phyloP scores from a whole-genome alignment of 2,888 invertebrate species.

The Smittia aterrima region DNA sequence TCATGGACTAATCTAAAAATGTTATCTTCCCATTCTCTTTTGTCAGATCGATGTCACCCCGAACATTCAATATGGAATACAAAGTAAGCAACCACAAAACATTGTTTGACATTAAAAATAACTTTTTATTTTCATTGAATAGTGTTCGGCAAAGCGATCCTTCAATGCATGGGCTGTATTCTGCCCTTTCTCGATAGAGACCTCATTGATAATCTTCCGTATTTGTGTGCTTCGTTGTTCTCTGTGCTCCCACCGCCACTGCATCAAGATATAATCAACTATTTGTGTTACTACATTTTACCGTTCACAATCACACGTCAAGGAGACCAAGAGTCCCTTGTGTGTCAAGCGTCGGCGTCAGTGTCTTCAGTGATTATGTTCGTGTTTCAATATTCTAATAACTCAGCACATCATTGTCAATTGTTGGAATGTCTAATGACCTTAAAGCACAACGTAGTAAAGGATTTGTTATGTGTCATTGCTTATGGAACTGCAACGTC shows the following conservation, averaged over 20 bases:
- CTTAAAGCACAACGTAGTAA: slow-evolving; percentile 83
- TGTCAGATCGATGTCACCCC: slow-evolving; percentile 90
- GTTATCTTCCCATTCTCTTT: not conserved
- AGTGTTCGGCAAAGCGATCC: slow-evolving; percentile 91
- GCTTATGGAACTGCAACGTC: slow-evolving; percentile 95
- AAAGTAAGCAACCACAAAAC: slow-evolving; percentile 59
- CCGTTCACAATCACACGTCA: slow-evolving; percentile 89
- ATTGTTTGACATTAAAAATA: slow-evolving; percentile 23
- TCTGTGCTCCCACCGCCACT: slow-evolving; percentile 85
- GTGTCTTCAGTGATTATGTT: slow-evolving; percentile 94
- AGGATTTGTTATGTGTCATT: slow-evolving; percentile 91
- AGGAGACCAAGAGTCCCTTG: slow-evolving; percentile 73
- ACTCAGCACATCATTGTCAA: slow-evolving; percentile 96
- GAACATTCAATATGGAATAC: slow-evolving; percentile 82
- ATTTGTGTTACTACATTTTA: slow-evolving; percentile 91
- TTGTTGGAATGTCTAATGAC: slow-evolving; percentile 95
- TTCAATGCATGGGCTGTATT: slow-evolving; percentile 91
- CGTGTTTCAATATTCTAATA: slow-evolving; percentile 93
- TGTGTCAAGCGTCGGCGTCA: slow-evolving; percentile 64
- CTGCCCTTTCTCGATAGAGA: slow-evolving; percentile 96
- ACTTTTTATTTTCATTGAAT: slow-evolving; percentile 47
- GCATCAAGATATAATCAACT: slow-evolving; percentile 92
- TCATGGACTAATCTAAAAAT: not conserved
- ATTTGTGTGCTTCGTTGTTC: slow-evolving; percentile 89
- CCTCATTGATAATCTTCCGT: slow-evolving; percentile 91